Evolutionary conservation across 2,888 invertebrate genomes (phyloP).

Genomic region (Autographa pulchrina): DNA sequence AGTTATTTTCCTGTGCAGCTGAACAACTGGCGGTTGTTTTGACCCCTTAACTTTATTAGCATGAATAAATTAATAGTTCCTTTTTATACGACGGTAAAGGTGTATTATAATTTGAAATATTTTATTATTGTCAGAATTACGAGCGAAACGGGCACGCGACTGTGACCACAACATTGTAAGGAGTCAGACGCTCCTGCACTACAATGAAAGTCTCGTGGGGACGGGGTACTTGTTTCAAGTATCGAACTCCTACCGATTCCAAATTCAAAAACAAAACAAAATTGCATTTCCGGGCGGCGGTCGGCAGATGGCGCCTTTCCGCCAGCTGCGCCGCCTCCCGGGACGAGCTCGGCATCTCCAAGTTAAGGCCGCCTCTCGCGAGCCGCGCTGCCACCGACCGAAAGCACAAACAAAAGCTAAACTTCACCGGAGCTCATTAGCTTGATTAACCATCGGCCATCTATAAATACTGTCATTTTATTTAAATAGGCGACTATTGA

Average conservation of each 20-base stretch:
- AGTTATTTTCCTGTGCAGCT: slow-evolving; percentile 55
- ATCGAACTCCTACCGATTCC: slow-evolving; percentile 71
- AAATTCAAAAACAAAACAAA: slow-evolving; percentile 83
- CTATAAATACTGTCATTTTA: slow-evolving; percentile 62
- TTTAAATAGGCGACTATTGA: slow-evolving; percentile 63
- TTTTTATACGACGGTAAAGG: slow-evolving; percentile 49
- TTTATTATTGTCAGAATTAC: slow-evolving; percentile 60
- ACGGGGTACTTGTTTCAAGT: slow-evolving; percentile 58
- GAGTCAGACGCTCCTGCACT: slow-evolving; percentile 55
- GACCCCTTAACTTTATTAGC: slow-evolving; percentile 60
- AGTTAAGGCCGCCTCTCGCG: slow-evolving; percentile 66
- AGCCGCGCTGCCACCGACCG: slow-evolving; percentile 17
- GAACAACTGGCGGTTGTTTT: slow-evolving; percentile 58
- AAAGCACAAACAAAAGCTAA: slow-evolving; percentile 43
- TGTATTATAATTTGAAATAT: slow-evolving; percentile 39
- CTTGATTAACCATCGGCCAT: slow-evolving; percentile 39
- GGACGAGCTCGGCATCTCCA: slow-evolving; percentile 68
- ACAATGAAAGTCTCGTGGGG: slow-evolving; percentile 40
- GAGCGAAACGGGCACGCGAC: slow-evolving; percentile 70
- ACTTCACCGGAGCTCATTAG: slow-evolving; percentile 26
- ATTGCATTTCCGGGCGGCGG: slow-evolving; percentile 84
- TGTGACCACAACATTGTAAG: slow-evolving; percentile 65
- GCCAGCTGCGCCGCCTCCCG: slow-evolving; percentile 83
- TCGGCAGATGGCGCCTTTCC: slow-evolving; percentile 88
- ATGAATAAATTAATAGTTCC: slow-evolving; percentile 60